Evolutionary conservation across 1,140 invertebrate species (phyloP).

Genomic region (Magallana angulata): DNA sequence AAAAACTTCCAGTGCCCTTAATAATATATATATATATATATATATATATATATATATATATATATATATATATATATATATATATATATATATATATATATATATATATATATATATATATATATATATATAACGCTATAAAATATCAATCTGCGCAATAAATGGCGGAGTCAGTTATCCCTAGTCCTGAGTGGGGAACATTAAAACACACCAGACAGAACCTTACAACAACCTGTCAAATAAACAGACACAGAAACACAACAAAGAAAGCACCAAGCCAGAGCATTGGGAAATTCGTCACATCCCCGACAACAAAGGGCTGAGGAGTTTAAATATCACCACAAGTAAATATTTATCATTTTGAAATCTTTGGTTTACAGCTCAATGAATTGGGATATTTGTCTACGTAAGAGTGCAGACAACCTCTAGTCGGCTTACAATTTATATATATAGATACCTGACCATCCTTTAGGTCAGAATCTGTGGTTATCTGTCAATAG

Average conservation of each 20-base stretch:
- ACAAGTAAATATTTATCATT: conserved; percentile 22
- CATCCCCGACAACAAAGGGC: neutral
- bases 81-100: no score
- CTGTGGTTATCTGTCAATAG: no score
- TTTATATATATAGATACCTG: neutral
- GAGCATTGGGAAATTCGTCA: conserved; percentile 1
- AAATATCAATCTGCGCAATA: no score
- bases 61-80: no score
- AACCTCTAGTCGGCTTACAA: neutral
- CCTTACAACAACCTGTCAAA: neutral
- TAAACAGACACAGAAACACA: neutral
- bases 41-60: no score
- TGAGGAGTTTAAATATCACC: conserved; percentile 34
- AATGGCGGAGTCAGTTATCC: no score
- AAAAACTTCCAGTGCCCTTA: no score
- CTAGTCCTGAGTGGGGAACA: no score
- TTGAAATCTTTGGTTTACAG: conserved; percentile 11
- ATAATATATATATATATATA: no score
- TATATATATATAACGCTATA: no score
- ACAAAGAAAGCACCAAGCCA: neutral
- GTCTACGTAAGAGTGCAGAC: neutral
- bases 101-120: no score
- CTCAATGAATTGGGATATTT: neutral
- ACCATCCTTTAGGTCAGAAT: neutral
- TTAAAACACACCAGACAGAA: neutral